Base-by-base conservation (phyloP, 2,797 vertebrate species). In the Pseudomugil gertrudae region DNA sequence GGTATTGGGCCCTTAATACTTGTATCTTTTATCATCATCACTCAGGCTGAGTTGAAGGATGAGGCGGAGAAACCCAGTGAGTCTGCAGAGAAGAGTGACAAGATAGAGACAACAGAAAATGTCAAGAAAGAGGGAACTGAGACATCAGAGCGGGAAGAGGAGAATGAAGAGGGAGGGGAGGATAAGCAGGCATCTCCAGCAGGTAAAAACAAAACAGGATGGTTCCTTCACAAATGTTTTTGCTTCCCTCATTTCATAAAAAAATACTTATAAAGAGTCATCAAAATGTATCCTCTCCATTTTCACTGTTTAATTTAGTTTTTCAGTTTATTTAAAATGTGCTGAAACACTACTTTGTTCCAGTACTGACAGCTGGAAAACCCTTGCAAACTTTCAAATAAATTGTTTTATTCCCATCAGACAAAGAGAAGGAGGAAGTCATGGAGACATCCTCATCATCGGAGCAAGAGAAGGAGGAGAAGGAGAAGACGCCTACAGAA, bases 381-480 rank as follows among this genome's bases (percentile, higher is more conserved):
- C 15, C 5, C 35, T 45, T 38, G 3, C 3, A 33, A 8, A 2
- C 11, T 50, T 38, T 32, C 30, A 9, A 23, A 14, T 40, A 19
- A 21, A 4, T 9, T 40, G n/a, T 17, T 5, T 29, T 1, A 61
- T 1, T 2, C 14, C 26, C 2, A 5, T 27, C 76, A 93, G 93
- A 94, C 32, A 94, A 94, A 76, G 96, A 97, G 11, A 91, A 94
- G 9, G 97, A 98, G 48, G 97, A 97, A 67, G 33, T 93, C 66
- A 92, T 93, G 96, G 96, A 95, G 93, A 96, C 84, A 78, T 90
- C 93, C 1, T 86, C 93, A 2, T 86, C 93, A 5, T 95, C 96
- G 0, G 91, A 84, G 11, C 90, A 91, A 63, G 91, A 85, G 54
- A 92, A 94, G 62, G 91, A 94, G 0, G 87, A 93, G 4, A 95